Percentiles rank a stretch among this genome's conserved stretches.
Evolutionary conservation across 2,113 vertebrate species (phyloP).

Genomic region (Meriones unguiculatus): DNA sequence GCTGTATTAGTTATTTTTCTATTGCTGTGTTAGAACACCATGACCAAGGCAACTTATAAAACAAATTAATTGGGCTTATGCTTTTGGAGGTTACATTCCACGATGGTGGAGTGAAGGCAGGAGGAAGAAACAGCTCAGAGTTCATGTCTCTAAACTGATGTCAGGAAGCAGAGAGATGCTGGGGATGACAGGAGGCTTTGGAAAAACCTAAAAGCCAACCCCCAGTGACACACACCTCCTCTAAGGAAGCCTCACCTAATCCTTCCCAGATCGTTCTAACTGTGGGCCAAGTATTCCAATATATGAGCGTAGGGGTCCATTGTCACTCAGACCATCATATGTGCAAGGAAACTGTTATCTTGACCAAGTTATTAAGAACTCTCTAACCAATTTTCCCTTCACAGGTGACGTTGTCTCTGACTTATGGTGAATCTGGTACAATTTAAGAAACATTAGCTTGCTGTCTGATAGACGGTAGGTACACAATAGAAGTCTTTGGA

Average conservation of each 20-base stretch:
- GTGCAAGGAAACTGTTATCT: background rate
- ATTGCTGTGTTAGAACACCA: too few species aligned
- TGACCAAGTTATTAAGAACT: background rate
- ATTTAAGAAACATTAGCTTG: background rate
- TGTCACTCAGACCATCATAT: background rate
- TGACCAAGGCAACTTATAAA: too few species aligned
- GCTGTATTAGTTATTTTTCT: too few species aligned
- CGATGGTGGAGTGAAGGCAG: background rate
- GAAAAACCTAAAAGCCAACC: background rate
- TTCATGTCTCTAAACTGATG: background rate
- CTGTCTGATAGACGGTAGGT: background rate
- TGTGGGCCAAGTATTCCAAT: background rate
- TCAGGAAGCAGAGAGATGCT: background rate
- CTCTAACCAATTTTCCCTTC: background rate
- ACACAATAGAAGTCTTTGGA: background rate
- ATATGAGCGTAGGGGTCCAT: background rate
- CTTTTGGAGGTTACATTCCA: background rate
- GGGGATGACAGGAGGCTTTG: background rate
- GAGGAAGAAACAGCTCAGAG: background rate
- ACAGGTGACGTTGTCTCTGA: background rate
- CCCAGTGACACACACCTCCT: background rate
- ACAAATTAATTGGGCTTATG: too few species aligned
- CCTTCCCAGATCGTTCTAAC: background rate
- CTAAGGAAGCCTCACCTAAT: background rate
- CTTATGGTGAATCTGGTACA: background rate